Evolutionary conservation across 2,113 vertebrate genomes (phyloP).

Genomic region (Gracilinanus agilis): DNA sequence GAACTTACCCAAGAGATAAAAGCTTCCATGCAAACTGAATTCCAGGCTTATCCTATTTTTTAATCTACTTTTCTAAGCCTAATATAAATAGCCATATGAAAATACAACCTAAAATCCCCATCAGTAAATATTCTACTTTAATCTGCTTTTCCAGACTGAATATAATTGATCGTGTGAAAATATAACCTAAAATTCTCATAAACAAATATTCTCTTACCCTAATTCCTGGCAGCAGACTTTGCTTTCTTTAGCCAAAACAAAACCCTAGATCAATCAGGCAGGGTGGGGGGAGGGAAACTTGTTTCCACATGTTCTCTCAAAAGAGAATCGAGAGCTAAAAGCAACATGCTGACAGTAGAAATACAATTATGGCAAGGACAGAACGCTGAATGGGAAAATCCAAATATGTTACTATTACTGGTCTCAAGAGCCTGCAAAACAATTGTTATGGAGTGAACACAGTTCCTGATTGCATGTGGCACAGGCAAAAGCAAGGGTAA

Average conservation of each 20-base stretch:
- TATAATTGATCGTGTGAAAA: neutral
- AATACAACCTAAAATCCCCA: neutral
- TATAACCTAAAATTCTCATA: neutral
- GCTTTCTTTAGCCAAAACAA: constrained; percentile 35
- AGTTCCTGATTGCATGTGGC: constrained; percentile 18
- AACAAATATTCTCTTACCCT: constrained; percentile 7
- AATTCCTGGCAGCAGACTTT: constrained; percentile 2
- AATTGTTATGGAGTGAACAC: constrained; percentile 34
- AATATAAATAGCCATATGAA: neutral
- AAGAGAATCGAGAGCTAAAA: constrained; percentile 12
- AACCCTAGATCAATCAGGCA: constrained; percentile 20
- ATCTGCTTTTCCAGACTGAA: constrained; percentile 18
- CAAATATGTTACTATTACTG: neutral
- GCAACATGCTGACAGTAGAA: neutral
- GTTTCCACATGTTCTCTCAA: constrained; percentile 10
- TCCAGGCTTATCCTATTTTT: neutral
- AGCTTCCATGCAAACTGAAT: neutral
- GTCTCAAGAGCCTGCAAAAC: constrained; percentile 33
- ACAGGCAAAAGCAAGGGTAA: neutral
- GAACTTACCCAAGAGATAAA: neutral
- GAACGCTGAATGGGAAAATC: neutral
- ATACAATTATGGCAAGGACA: neutral
- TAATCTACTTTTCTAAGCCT: constrained; percentile 21
- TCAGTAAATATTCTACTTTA: neutral
- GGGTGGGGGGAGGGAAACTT: neutral